Conservation (phyloP, 35 echinoderm and acorn worm species). For the Holothuria glaberrima region DNA sequence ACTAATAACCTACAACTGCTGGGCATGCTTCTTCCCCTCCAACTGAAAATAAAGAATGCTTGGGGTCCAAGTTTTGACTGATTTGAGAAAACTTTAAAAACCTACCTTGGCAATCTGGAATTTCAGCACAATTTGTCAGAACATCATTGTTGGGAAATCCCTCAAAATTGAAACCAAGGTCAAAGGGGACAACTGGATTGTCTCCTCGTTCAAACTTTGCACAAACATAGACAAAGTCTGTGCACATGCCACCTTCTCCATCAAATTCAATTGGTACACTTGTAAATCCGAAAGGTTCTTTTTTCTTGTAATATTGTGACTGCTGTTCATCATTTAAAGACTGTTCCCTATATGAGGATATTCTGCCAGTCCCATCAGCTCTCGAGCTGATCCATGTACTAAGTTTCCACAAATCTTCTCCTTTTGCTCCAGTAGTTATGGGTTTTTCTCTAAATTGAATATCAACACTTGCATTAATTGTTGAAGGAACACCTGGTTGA, state of each 20-base stretch:
- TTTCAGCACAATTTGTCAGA: conserved; percentile 71
- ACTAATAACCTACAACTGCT: too few species aligned
- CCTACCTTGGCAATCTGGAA: conserved; percentile 76
- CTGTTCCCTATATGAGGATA: conserved; percentile 41
- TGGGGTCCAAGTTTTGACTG: too few species aligned
- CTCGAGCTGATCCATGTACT: conserved; percentile 62
- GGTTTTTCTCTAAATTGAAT: conserved; percentile 61
- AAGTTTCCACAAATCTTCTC: conserved; percentile 70
- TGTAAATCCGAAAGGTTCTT: conserved; percentile 55
- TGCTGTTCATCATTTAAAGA: conserved; percentile 27
- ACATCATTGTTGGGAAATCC: conserved; percentile 58
- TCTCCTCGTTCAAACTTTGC: conserved; percentile 57
- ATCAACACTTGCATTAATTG: conserved; percentile 50
- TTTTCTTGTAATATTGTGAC: conserved; percentile 42
- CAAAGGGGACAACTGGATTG: conserved; percentile 26
- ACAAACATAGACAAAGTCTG: conserved; percentile 64
- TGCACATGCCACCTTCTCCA: conserved; percentile 30
- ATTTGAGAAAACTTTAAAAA: neutral
- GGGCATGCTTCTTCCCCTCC: too few species aligned
- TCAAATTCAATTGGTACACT: conserved; percentile 66
- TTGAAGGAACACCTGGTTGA: conserved; percentile 27
- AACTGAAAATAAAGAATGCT: too few species aligned
- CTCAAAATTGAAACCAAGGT: conserved; percentile 54
- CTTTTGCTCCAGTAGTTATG: conserved; percentile 64
- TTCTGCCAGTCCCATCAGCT: conserved; percentile 40